Percentiles rank a stretch among this genome's conserved stretches.
Conservation (phyloP, 2,113 vertebrate genomes). For the Aphyosemion australe region DNA sequence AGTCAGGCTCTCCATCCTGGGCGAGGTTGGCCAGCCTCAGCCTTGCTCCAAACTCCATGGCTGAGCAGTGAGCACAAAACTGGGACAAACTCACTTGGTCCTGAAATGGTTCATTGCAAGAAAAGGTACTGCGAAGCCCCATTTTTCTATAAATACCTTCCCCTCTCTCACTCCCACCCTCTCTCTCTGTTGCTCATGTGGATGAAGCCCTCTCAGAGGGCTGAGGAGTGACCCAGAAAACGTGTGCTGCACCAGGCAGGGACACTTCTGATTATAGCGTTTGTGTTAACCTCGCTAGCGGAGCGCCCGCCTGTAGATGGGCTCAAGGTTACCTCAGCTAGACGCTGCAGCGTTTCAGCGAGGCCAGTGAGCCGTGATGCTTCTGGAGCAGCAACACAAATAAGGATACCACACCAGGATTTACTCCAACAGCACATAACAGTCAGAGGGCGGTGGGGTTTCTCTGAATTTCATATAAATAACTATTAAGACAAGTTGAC, state of each 20-base stretch:
- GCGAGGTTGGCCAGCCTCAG: slow-evolving; percentile 63
- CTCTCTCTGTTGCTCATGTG: slow-evolving; percentile 66
- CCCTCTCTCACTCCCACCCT: slow-evolving; percentile 56
- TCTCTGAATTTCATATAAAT: neutral
- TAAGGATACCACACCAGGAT: neutral
- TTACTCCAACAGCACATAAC: too few species aligned
- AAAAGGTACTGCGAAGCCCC: slow-evolving; percentile 84
- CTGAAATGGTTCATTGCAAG: slow-evolving; percentile 79
- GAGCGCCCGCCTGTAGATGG: slow-evolving; percentile 45
- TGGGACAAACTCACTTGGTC: slow-evolving; percentile 81
- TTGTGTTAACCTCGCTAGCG: slow-evolving; percentile 48
- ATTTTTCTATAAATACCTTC: slow-evolving; percentile 86
- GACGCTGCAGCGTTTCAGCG: neutral
- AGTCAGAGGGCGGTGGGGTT: too few species aligned
- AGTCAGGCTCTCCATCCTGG: slow-evolving; percentile 66
- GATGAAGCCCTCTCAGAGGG: slow-evolving; percentile 76
- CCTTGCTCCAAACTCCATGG: slow-evolving; percentile 66
- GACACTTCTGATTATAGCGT: slow-evolving; percentile 72
- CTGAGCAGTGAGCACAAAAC: slow-evolving; percentile 71
- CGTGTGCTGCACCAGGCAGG: slow-evolving; percentile 63
- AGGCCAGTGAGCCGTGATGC: neutral
- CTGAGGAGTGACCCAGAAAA: slow-evolving; percentile 83
- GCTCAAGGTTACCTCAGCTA: slow-evolving; percentile 57
- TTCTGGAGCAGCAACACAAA: neutral
- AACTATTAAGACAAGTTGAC: neutral